phyloP scores from a whole-genome alignment of 2,888 invertebrate genomes.

The Diachrysia chrysitis region DNA sequence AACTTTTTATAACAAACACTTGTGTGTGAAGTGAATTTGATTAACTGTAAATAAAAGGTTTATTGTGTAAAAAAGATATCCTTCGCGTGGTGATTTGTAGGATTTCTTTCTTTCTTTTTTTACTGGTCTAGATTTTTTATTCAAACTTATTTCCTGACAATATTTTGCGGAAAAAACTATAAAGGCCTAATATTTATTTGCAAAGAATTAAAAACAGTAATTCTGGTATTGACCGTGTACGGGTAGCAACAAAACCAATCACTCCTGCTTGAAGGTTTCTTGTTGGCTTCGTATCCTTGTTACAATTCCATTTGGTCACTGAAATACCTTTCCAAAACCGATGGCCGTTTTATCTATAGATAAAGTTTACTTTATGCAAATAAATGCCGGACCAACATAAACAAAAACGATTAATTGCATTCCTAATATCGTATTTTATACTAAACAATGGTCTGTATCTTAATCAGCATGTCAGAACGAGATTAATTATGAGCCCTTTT shows the following conservation, averaged over 20 bases:
- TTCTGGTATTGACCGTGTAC: neutral
- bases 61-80: no score
- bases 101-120: no score
- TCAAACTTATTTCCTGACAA: no score
- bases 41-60: no score
- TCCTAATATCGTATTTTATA: constrained; percentile 54
- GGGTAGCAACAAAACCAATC: neutral
- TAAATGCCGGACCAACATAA: constrained; percentile 50
- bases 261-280: constrained; percentile 1
- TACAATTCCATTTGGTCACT: constrained; percentile 29
- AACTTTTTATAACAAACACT: no score
- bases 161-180: no score
- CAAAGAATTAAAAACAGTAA: neutral
- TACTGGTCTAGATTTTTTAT: no score
- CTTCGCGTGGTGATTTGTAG: no score
- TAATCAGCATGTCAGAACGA: constrained; percentile 57
- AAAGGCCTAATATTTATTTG: neutral
- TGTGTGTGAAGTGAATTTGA: no score
- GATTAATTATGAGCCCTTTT: constrained; percentile 46
- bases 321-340: constrained; percentile 40
- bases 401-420: constrained; percentile 58
- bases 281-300: constrained; percentile 4
- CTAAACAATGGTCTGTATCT: constrained; percentile 59
- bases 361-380: constrained; percentile 59
- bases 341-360: constrained; percentile 40